These are phyloP conservation scores for Misgurnus anguillicaudatus DNA, from an alignment of 2,113 vertebrate genomes.

Conservation along the genomic window DNA sequence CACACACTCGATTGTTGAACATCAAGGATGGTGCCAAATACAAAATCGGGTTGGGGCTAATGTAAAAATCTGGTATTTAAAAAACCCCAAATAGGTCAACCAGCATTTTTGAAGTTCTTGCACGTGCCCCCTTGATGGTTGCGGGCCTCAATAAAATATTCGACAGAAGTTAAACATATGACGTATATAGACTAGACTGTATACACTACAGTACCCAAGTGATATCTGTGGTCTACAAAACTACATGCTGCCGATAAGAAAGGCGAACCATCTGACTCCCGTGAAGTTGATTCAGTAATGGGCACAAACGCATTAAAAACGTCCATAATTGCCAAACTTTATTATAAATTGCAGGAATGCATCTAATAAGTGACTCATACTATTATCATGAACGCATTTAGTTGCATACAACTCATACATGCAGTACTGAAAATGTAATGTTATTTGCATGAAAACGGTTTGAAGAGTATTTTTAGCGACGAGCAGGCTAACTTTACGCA, in stretches of 20 bases:
- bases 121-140: neutral
- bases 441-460: neutral
- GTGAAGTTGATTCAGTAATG: neutral
- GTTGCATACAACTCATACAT: neutral
- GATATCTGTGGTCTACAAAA: neutral
- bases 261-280: neutral
- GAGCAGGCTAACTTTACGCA: neutral
- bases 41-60: neutral
- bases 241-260: constrained; percentile 9
- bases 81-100: neutral
- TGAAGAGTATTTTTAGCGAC: constrained; percentile 30
- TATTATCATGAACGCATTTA: neutral
- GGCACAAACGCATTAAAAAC: neutral
- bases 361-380: neutral
- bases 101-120: neutral
- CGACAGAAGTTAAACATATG: neutral
- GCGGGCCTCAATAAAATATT: neutral
- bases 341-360: neutral
- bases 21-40: no score
- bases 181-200: neutral
- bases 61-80: no score
- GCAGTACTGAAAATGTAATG: neutral
- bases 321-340: no score
- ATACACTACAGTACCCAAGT: neutral
- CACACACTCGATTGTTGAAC: no score